Evolutionary conservation across 2,797 vertebrate genomes (phyloP).

Genomic region (Threskiornis aethiopicus): DNA sequence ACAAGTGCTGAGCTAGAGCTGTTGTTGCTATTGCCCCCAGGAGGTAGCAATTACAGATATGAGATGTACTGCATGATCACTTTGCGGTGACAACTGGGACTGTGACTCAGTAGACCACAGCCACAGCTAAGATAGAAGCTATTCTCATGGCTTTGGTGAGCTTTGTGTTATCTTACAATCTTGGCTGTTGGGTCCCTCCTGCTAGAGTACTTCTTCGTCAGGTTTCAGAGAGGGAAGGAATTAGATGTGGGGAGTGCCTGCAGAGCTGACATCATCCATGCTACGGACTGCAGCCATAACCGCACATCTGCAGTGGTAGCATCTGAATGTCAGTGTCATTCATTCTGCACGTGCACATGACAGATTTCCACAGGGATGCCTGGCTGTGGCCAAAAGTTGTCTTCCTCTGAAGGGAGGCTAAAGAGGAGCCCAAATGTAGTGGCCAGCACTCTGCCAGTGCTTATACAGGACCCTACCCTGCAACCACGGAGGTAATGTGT

Average conservation of each 20-base stretch:
- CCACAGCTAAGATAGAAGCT: background rate
- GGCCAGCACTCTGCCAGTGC: background rate
- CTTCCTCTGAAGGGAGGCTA: background rate
- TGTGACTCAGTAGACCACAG: background rate
- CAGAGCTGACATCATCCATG: background rate
- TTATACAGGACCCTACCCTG: background rate
- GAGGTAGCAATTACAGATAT: background rate
- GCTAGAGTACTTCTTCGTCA: background rate
- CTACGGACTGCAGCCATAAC: background rate
- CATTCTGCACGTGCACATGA: background rate
- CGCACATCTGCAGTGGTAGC: no score
- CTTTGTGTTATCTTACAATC: background rate
- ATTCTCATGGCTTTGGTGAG: background rate
- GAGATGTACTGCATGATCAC: background rate
- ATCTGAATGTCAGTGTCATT: background rate
- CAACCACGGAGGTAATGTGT: background rate
- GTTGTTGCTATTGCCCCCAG: background rate
- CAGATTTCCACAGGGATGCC: background rate
- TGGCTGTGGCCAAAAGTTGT: background rate
- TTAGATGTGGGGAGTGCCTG: background rate
- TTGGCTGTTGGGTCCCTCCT: background rate
- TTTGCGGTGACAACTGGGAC: background rate
- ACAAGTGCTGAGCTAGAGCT: background rate
- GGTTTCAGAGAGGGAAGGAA: background rate
- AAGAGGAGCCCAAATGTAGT: background rate